Evolutionary conservation across 2,113 vertebrate species (phyloP).

Genomic region (Heterocephalus glaber): DNA sequence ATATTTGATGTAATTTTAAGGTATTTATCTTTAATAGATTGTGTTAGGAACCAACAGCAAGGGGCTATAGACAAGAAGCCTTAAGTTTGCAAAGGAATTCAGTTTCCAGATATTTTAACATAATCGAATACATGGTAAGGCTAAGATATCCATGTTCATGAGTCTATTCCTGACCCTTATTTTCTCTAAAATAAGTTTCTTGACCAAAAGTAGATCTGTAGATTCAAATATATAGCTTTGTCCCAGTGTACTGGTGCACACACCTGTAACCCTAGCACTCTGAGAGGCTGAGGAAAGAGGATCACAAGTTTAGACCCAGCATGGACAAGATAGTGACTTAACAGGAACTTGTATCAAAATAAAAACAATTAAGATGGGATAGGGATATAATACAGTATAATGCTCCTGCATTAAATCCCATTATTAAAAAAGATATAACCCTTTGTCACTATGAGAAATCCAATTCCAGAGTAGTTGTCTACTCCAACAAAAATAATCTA

Average conservation of each 20-base stretch:
- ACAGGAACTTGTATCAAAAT: neutral
- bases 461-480: neutral
- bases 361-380: neutral
- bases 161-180: neutral
- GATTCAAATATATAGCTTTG: neutral
- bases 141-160: neutral
- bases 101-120: neutral
- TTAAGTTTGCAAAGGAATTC: no score
- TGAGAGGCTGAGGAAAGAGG: neutral
- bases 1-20: no score
- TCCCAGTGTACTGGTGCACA: neutral
- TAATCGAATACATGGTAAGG: neutral
- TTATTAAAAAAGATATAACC: neutral
- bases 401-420: neutral
- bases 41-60: no score
- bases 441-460: neutral
- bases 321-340: neutral
- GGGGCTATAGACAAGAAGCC: no score
- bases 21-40: no score
- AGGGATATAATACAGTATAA: neutral
- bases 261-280: neutral
- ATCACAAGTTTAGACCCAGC: neutral
- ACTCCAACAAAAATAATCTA: neutral
- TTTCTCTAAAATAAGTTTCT: neutral
- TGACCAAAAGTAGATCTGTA: neutral